These are phyloP conservation scores for Gastracanthus pulcherrimus DNA, from an alignment of 2,888 invertebrate species.

Conservation along the genomic window DNA sequence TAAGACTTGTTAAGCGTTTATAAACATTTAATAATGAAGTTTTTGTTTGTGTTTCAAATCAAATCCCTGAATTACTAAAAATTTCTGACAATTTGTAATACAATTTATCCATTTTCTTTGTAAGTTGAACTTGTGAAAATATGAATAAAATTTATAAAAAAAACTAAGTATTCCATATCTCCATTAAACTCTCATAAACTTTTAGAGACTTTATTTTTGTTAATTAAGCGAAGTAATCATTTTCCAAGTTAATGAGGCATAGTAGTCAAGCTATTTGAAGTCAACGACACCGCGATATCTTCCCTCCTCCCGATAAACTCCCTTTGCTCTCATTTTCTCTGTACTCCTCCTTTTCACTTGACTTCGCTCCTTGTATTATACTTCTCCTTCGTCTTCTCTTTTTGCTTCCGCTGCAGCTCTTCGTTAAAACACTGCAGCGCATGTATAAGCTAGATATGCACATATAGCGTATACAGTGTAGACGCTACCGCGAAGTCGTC, in stretches of 20 bases:
- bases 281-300: slow-evolving; percentile 22
- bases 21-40: no score
- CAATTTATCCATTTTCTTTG: no score
- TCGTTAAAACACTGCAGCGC: background rate
- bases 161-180: background rate
- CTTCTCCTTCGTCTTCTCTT: background rate
- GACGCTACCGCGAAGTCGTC: background rate
- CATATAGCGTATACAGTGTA: no score
- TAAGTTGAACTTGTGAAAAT: no score
- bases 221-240: no score
- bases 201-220: background rate
- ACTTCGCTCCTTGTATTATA: slow-evolving; percentile 6
- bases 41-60: no score
- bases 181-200: background rate
- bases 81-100: no score
- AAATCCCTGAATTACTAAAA: no score
- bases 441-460: no score
- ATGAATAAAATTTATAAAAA: no score
- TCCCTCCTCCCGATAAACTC: slow-evolving; percentile 23
- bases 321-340: slow-evolving; percentile 17
- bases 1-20: no score
- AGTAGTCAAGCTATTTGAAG: background rate
- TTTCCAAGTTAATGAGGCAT: background rate
- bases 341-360: background rate
- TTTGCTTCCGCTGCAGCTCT: background rate